These are phyloP conservation scores for Thelaira solivaga DNA, from an alignment of 2,888 invertebrate genomes.

Conservation along the genomic window DNA sequence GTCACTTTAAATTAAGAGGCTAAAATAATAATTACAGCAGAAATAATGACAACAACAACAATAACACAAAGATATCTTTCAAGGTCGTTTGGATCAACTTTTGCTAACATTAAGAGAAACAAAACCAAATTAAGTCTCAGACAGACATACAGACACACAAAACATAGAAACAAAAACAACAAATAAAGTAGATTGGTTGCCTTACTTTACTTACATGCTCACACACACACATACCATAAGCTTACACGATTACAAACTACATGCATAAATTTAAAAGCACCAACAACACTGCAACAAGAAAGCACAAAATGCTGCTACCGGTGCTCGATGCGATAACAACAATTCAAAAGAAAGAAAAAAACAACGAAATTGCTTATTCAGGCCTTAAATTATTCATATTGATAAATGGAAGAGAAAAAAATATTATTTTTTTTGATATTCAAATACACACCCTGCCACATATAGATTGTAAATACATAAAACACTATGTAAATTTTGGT, in stretches of 20 bases:
- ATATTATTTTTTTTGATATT: neutral
- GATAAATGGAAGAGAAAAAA: slow-evolving; percentile 23
- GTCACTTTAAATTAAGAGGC: slow-evolving; percentile 51
- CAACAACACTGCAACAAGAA: neutral
- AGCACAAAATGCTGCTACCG: slow-evolving; percentile 50
- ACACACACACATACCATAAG: neutral
- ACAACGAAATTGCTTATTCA: slow-evolving; percentile 23
- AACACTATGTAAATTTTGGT: neutral
- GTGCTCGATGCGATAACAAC: neutral
- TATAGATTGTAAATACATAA: neutral
- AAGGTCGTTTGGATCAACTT: slow-evolving; percentile 61
- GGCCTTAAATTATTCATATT: slow-evolving; percentile 56
- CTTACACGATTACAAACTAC: neutral
- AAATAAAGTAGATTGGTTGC: slow-evolving; percentile 40
- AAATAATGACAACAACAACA: neutral
- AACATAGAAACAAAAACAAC: slow-evolving; percentile 10
- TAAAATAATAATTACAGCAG: slow-evolving; percentile 22
- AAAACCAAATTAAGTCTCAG: slow-evolving; percentile 8
- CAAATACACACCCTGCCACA: neutral
- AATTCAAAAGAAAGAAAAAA: neutral
- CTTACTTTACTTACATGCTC: slow-evolving; percentile 28
- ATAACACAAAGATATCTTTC: slow-evolving; percentile 42
- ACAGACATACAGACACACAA: neutral
- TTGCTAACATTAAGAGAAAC: slow-evolving; percentile 28
- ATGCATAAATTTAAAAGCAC: neutral